Percentiles rank a stretch among this genome's conserved stretches.
These are phyloP conservation scores for Cottus gobio DNA, from an alignment of 2,113 vertebrate genomes.

Conservation along the genomic window DNA sequence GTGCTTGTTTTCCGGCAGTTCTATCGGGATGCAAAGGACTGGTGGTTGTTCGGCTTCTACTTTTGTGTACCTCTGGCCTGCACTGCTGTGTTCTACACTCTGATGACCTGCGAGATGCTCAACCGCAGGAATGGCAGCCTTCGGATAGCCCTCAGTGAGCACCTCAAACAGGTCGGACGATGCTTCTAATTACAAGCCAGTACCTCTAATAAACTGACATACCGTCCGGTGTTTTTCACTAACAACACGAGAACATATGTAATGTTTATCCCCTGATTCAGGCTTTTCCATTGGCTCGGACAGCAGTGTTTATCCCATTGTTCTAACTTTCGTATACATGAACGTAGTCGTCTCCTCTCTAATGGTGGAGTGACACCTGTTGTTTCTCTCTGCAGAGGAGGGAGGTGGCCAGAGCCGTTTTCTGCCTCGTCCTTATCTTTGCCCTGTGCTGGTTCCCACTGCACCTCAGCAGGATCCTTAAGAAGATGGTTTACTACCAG, in stretches of 20 bases:
- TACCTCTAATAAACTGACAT: neutral
- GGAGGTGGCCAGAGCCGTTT: slow-evolving; percentile 98
- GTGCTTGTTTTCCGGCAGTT: slow-evolving; percentile 78
- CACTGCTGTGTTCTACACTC: slow-evolving; percentile 93
- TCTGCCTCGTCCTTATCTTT: slow-evolving; percentile 97
- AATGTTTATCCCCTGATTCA: neutral
- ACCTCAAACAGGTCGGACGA: slow-evolving; percentile 93
- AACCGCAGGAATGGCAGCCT: slow-evolving; percentile 94
- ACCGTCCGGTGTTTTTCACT: neutral
- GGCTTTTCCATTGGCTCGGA: neutral
- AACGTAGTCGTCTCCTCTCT: neutral
- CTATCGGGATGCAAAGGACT: slow-evolving; percentile 91
- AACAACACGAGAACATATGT: neutral
- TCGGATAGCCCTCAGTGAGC: slow-evolving; percentile 95
- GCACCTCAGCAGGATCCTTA: slow-evolving; percentile 94
- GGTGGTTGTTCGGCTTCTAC: slow-evolving; percentile 98
- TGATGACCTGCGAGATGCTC: slow-evolving; percentile 98
- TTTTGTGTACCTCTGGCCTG: slow-evolving; percentile 94
- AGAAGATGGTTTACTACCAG: slow-evolving; percentile 86
- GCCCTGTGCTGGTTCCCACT: slow-evolving; percentile 98
- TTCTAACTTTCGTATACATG: neutral
- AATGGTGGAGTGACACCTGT: slow-evolving; percentile 2
- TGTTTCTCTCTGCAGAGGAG: slow-evolving; percentile 85
- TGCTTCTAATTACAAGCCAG: neutral
- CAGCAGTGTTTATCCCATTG: neutral